Evolutionary conservation across 2,113 vertebrate species (phyloP), one percentile per base, ranked within the genome.

Genomic region (Coryphaenoides rupestris): DNA sequence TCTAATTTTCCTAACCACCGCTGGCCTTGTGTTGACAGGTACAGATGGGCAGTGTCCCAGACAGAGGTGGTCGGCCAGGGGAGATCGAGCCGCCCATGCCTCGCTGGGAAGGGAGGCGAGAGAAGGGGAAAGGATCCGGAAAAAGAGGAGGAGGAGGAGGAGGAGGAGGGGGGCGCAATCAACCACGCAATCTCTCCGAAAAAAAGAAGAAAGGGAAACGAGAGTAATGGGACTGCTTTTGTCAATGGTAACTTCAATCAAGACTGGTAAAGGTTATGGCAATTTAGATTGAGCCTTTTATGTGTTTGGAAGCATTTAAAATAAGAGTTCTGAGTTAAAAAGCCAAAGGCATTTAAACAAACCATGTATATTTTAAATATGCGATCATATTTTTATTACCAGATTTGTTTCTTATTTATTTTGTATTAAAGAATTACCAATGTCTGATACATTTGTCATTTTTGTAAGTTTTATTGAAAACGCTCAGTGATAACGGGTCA

Each of bases 1-100:
- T 55, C 10, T 28, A 12, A 64, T 9, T 68, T 50, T 49, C 17
- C 47, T 49, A 49, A 7, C 17, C 4, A n/a, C n/a, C 47, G 14
- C 21, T 40, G 33, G 33, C 33, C 19, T 19, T 58, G 5, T 83
- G 45, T 69, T 9, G 17, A 12, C 77, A 95, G 94, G 85, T 84
- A 17, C 62, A 92, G 45, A 95, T 95, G 93, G 93, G 93, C 23
- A 70, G 68, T 0, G 92, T 96, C 13, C 93, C 95, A 0, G 93
- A 96, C 81, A 88, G 93, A 66, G 94, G 94, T 19, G 94, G 95
- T 2, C 87, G 93, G 5, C 94, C 94, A 0, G 83, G 87, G 24
- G 94, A 96, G 78, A 89, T 96, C 0, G 95, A 95, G 69, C 79
- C 90, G 0, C 94, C 94, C 0, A 95, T 95, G 93, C 93, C 94